These are phyloP conservation scores for Drosophila birchii DNA, from an alignment of 2,888 invertebrate species.

Conservation along the genomic window DNA sequence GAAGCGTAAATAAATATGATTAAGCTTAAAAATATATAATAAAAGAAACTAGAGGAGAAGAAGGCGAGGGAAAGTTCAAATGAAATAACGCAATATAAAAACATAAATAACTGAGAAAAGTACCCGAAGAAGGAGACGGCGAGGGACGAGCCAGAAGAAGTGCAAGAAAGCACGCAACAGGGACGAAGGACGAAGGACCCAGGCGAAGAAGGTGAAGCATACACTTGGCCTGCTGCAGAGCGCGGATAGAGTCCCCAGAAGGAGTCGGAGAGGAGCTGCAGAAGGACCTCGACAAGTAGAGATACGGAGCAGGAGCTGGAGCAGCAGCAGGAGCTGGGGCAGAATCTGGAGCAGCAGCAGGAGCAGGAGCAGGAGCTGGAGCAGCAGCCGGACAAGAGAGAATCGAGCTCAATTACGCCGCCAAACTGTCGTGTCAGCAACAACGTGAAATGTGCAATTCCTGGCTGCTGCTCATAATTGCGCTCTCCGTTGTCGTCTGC, in stretches of 20 bases:
- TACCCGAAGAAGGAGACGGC: conserved; percentile 9
- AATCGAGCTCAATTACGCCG: conserved; percentile 78
- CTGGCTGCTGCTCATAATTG: conserved; percentile 84
- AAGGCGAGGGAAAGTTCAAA: conserved; percentile 73
- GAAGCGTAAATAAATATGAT: conserved; percentile 77
- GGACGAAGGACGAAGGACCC: conserved; percentile 5
- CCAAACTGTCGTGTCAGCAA: conserved; percentile 79
- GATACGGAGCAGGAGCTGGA: not conserved
- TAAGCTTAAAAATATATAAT: conserved; percentile 78
- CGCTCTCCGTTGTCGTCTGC: conserved; percentile 85
- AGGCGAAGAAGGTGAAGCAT: conserved; percentile 22
- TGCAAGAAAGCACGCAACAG: conserved; percentile 25
- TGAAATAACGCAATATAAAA: conserved; percentile 77
- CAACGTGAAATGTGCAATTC: conserved; percentile 85
- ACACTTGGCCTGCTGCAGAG: conserved; percentile 12
- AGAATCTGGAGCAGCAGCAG: not conserved
- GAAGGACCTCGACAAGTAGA: conserved; percentile 16
- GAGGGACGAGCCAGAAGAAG: not conserved
- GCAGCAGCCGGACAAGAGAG: conserved; percentile 53
- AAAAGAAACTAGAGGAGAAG: conserved; percentile 35
- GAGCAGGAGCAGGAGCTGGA: conserved; percentile 13
- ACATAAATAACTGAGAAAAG: conserved; percentile 71
- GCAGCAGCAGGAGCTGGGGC: conserved; percentile 19
- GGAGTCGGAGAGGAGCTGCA: not conserved
- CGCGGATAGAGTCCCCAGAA: not conserved